Percentiles rank a stretch among this genome's conserved stretches.
phyloP scores from a whole-genome alignment of 2,888 invertebrate species.

The Octonoba sinensis region DNA sequence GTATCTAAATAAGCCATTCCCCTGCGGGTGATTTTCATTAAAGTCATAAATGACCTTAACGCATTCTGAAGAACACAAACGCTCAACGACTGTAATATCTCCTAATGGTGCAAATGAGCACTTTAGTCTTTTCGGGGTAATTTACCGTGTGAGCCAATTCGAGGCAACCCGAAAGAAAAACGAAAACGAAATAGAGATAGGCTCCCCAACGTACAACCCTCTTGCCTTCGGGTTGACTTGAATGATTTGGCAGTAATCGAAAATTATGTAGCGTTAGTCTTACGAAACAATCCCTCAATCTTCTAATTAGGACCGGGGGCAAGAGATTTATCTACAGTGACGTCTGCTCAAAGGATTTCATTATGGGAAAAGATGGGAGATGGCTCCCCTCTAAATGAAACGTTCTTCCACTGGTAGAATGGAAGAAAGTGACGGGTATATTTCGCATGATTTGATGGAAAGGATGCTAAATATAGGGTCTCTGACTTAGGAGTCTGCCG shows the following conservation, averaged over 20 bases:
- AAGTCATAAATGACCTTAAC: conserved; percentile 30
- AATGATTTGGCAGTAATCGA: conserved; percentile 49
- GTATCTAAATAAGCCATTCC: conserved; percentile 24
- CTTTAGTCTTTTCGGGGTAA: conserved; percentile 45
- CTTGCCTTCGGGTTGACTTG: conserved; percentile 19
- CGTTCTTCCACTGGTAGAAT: conserved; percentile 15
- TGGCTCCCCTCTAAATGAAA: conserved; percentile 11
- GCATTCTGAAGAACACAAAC: conserved; percentile 32
- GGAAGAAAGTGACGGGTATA: background rate
- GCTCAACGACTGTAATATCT: conserved; percentile 41
- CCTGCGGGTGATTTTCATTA: conserved; percentile 43
- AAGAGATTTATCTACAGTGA: conserved; percentile 27
- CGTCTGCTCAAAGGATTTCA: conserved; percentile 15
- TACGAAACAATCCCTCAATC: conserved; percentile 36
- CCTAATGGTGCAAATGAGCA: conserved; percentile 44
- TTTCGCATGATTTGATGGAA: conserved; percentile 12
- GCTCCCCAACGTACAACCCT: conserved; percentile 16
- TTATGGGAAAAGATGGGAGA: conserved; percentile 31
- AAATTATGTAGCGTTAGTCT: conserved; percentile 49
- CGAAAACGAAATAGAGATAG: conserved; percentile 1
- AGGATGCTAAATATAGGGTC: conserved; percentile 12
- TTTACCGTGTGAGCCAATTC: conserved; percentile 23
- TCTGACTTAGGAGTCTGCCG: background rate
- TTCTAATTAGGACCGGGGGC: conserved; percentile 38
- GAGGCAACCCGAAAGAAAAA: conserved; percentile 1